phyloP scores from a whole-genome alignment of 2,888 invertebrate genomes.

The Galerucella nymphaeae region DNA sequence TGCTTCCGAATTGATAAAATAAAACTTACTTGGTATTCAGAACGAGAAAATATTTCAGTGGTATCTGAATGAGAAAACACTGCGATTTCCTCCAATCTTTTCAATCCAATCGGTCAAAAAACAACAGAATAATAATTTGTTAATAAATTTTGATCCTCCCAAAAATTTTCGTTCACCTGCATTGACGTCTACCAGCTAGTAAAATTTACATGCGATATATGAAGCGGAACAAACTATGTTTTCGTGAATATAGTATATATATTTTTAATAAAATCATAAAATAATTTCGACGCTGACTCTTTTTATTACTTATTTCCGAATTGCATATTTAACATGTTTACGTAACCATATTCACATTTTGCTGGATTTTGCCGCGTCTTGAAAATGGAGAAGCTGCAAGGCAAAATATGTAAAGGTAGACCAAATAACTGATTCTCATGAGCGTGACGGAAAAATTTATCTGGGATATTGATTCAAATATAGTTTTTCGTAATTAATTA shows the following conservation, averaged over 20 bases:
- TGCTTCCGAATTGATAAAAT: slow-evolving; percentile 55
- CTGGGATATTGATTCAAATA: no score
- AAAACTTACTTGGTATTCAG: slow-evolving; percentile 59
- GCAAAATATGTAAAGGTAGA: background rate
- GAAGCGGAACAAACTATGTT: background rate
- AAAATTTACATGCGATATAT: background rate
- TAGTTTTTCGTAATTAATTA: no score
- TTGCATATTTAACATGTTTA: slow-evolving; percentile 4
- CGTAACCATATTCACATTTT: background rate
- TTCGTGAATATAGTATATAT: background rate
- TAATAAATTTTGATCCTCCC: no score
- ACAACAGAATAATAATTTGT: no score
- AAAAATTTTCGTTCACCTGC: no score
- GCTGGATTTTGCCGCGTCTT: background rate
- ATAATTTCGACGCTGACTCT: background rate
- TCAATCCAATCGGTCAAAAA: no score
- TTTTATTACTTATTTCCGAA: background rate
- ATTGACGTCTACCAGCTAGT: no score
- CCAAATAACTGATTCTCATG: background rate
- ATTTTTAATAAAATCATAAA: background rate
- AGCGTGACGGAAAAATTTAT: background rate
- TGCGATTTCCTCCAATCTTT: slow-evolving; percentile 20
- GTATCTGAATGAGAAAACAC: slow-evolving; percentile 55
- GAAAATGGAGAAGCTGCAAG: background rate
- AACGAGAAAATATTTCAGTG: slow-evolving; percentile 55